Base-by-base conservation (phyloP, 2,113 vertebrate genomes). In the Verasper variegatus region DNA sequence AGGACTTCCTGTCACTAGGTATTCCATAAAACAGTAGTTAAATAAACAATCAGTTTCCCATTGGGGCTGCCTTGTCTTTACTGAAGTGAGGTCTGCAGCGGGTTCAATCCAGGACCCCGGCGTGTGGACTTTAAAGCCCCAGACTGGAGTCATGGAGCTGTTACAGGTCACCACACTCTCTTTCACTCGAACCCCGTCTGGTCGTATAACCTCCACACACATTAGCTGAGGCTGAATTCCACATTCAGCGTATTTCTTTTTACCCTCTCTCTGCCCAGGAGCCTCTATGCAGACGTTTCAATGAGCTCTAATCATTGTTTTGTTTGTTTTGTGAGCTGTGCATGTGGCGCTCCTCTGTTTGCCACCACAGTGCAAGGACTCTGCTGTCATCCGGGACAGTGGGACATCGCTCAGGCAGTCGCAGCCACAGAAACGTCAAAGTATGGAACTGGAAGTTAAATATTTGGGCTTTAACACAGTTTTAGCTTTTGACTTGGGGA, bases 21-120 rank as follows among this genome's bases (percentile, higher is more conserved):
- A 90, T 94, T 93, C 90, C 92, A 89, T 92, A 93, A 93, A 92
- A 77, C 90, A 91, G 89, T 84, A 91, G 89, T 94, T 93, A 94
- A 94, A 93, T 88, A 94, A 95, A 93, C 92, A 94, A 87, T 90
- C 83, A 1, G 67, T 84, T 90, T 91, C 86, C 91, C 92, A 87
- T 87, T 81, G 83, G 86, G 85, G 67, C 68, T 27, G 83, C 66
- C 87, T 80, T 10, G 85, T 90, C 83, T 83, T 63, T 81, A 82
- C 60, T 73, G 70, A 62, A 66, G 80, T 80, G 82, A 75, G 78
- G 77, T 84, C 80, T 86, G 81, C 76, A 9, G 80, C 7, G 80
- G 79, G 91, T 91, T 91, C 87, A 91, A 74, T 67, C 74, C 69
- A 51, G 89, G 89, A 83, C 82, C 76, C 65, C 24, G 24, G 73